Percentiles rank a stretch among this genome's conserved stretches.
phyloP scores from a whole-genome alignment of 1,140 invertebrate genomes.

The Drosophila sp. region DNA sequence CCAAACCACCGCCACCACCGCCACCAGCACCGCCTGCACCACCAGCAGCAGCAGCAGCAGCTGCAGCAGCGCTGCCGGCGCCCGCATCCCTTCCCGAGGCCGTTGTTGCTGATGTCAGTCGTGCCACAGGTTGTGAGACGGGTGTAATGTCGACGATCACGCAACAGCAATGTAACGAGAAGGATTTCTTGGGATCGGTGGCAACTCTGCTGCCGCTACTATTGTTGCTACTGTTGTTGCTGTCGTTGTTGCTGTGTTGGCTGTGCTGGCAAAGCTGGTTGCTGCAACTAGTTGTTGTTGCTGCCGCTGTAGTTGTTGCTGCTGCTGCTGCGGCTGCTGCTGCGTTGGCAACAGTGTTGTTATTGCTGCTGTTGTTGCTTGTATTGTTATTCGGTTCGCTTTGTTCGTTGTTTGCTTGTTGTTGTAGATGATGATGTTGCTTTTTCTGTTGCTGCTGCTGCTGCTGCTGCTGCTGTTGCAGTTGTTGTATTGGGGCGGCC shows the following conservation, averaged over 20 bases:
- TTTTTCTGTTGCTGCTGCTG: constrained; percentile 48
- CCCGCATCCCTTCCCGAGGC: constrained; percentile 84
- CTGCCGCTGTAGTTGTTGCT: constrained; percentile 11
- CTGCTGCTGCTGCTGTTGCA: constrained; percentile 60
- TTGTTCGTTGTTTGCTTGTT: constrained; percentile 46
- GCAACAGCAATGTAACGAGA: constrained; percentile 85
- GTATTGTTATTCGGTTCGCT: constrained; percentile 39
- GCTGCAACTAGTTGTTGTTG: constrained; percentile 16
- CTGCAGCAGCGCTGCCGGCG: constrained; percentile 76
- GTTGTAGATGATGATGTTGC: constrained; percentile 35
- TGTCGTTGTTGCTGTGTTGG: constrained; percentile 6
- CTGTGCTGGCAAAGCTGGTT: too few relatives aligned
- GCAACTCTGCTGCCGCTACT: constrained; percentile 60
- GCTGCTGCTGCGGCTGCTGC: not conserved
- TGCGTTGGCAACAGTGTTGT: not conserved
- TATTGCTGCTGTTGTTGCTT: constrained; percentile 19
- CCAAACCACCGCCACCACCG: constrained; percentile 82
- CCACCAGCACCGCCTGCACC: constrained; percentile 83
- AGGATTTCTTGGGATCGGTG: constrained; percentile 80
- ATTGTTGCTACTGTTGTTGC: constrained; percentile 35
- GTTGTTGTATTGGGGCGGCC: constrained; percentile 82
- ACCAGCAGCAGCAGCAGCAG: too few relatives aligned
- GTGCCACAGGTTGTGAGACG: constrained; percentile 79
- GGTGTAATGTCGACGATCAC: constrained; percentile 85
- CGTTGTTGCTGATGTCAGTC: constrained; percentile 84